Conservation (phyloP, 2,113 vertebrate genomes). For the Chionodraco myersi region DNA sequence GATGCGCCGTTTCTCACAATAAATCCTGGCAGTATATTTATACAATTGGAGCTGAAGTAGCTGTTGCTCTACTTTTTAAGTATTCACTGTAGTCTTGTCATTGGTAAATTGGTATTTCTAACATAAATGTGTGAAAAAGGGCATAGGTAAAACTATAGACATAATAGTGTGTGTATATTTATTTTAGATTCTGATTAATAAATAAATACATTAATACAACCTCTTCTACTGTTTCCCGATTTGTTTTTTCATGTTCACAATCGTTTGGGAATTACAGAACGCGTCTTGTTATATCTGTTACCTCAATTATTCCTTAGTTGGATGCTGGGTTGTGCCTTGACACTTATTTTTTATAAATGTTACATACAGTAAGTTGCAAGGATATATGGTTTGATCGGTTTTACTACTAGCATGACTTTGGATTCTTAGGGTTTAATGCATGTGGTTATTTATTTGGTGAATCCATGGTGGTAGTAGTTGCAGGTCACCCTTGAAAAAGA, state of each 20-base stretch:
- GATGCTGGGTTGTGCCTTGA: neutral
- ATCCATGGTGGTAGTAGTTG: neutral
- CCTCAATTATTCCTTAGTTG: neutral
- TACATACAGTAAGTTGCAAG: neutral
- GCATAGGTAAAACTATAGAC: neutral
- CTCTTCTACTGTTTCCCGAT: conserved; percentile 21
- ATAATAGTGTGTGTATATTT: neutral
- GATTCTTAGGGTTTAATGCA: neutral
- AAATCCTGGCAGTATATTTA: conserved; percentile 25
- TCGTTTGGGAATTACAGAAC: neutral
- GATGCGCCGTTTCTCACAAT: neutral
- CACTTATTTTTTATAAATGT: neutral
- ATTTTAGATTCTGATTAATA: conserved; percentile 4
- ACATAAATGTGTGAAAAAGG: neutral
- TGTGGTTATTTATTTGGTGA: neutral
- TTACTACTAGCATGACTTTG: neutral
- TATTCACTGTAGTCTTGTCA: conserved; percentile 1
- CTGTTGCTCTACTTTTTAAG: conserved; percentile 34
- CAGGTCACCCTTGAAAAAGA: too few relatives aligned
- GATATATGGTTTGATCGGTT: neutral
- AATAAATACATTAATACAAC: conserved; percentile 22
- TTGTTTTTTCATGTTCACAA: conserved; percentile 1
- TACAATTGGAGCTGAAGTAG: conserved; percentile 2
- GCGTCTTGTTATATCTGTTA: too few relatives aligned
- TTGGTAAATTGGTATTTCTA: neutral